phyloP scores from a whole-genome alignment of 2,797 vertebrate species.

The Myripristis murdjan region DNA sequence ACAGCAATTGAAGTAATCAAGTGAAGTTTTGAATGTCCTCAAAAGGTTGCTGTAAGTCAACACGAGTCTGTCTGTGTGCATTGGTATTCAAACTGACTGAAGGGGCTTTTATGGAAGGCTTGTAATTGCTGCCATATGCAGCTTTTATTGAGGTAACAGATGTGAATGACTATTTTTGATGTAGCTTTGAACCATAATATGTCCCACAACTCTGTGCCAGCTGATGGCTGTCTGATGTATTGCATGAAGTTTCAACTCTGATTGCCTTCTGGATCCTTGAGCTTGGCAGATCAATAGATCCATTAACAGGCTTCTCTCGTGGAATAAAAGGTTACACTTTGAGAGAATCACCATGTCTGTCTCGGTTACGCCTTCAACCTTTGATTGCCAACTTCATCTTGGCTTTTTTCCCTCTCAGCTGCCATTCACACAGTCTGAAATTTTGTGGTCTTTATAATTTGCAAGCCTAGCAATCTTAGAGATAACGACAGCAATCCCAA shows the following conservation, averaged over 20 bases:
- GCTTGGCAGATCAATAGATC: constrained; percentile 87
- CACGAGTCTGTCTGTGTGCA: constrained; percentile 82
- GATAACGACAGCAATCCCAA: constrained; percentile 84
- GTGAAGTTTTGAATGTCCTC: constrained; percentile 81
- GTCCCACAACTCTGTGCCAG: constrained; percentile 85
- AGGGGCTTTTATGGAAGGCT: constrained; percentile 79
- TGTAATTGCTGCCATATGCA: constrained; percentile 88
- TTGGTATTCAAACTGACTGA: constrained; percentile 86
- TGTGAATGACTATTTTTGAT: constrained; percentile 90
- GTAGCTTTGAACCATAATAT: constrained; percentile 85
- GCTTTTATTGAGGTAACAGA: constrained; percentile 87
- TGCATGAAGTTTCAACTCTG: constrained; percentile 85
- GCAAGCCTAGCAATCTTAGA: constrained; percentile 85
- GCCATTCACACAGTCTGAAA: constrained; percentile 83
- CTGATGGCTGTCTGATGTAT: constrained; percentile 87
- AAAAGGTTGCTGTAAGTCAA: constrained; percentile 85
- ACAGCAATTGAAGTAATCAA: constrained; percentile 78
- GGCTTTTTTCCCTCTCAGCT: constrained; percentile 82
- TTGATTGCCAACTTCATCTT: constrained; percentile 91
- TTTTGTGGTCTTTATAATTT: constrained; percentile 87
- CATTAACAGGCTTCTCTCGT: constrained; percentile 87
- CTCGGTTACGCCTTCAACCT: constrained; percentile 87
- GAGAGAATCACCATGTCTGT: constrained; percentile 86
- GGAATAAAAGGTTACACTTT: constrained; percentile 88
- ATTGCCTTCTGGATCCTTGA: constrained; percentile 90